Percentiles rank a stretch among this genome's conserved stretches.
These are phyloP conservation scores for Triplophysa tibetana DNA, from an alignment of 2,113 vertebrate genomes.

Conservation along the genomic window DNA sequence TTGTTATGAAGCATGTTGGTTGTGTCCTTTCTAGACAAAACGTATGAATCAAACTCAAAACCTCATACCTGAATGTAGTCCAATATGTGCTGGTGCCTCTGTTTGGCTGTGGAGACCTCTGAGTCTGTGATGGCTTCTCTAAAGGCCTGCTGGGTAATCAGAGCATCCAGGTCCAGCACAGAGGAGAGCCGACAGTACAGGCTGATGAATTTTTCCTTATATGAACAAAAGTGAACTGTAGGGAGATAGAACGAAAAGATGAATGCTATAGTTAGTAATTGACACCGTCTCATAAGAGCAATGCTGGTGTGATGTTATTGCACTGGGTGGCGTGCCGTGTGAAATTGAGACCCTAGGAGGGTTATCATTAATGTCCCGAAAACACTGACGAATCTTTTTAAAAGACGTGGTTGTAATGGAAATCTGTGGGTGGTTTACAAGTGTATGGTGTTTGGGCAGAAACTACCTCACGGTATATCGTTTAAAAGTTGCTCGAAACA, in stretches of 20 bases:
- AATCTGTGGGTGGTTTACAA: slow-evolving; percentile 43
- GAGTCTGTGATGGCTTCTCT: slow-evolving; percentile 93
- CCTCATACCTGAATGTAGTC: slow-evolving; percentile 90
- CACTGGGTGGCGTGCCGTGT: slow-evolving; percentile 3
- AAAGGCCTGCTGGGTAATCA: slow-evolving; percentile 94
- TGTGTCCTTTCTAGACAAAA: too few relatives aligned
- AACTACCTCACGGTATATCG: slow-evolving; percentile 36
- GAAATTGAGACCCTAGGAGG: slow-evolving; percentile 20
- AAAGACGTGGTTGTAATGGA: slow-evolving; percentile 41
- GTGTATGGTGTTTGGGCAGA: slow-evolving; percentile 36
- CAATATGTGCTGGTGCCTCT: slow-evolving; percentile 90
- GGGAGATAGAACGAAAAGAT: slow-evolving; percentile 38
- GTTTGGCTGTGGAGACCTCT: slow-evolving; percentile 89
- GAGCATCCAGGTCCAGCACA: slow-evolving; percentile 91
- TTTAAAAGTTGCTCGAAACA: slow-evolving; percentile 42
- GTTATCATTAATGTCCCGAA: slow-evolving; percentile 44
- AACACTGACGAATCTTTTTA: slow-evolving; percentile 33
- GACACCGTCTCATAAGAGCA: background rate
- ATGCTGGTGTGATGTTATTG: slow-evolving; percentile 4
- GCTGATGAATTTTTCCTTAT: slow-evolving; percentile 94
- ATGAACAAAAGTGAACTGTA: slow-evolving; percentile 94
- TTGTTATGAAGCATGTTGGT: too few relatives aligned
- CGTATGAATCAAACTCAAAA: too few relatives aligned
- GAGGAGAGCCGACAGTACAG: slow-evolving; percentile 97
- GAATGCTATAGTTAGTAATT: slow-evolving; percentile 21